Conservation (phyloP, 2,888 invertebrate species). For the Dimorphilus gyrociliatus region DNA sequence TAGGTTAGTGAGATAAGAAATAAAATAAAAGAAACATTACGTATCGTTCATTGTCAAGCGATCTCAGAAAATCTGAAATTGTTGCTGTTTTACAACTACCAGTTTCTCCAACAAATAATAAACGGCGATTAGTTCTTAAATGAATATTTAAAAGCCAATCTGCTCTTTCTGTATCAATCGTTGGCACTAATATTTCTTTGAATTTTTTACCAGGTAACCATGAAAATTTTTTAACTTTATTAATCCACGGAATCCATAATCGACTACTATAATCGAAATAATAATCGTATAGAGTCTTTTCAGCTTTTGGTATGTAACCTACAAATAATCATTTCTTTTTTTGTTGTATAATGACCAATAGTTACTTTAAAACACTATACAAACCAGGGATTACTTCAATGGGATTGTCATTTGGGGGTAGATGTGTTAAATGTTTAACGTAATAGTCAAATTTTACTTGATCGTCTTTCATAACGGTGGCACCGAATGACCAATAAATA, state of each 20-base stretch:
- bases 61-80: conserved; percentile 5
- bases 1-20: too few species aligned
- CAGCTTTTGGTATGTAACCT: conserved; percentile 6
- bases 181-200: conserved; percentile 8
- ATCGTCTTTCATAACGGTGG: conserved; percentile 4
- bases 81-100: conserved; percentile 8
- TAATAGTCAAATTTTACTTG: conserved; percentile 4
- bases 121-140: conserved; percentile 2
- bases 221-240: conserved; percentile 5
- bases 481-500: conserved; percentile 7
- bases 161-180: conserved; percentile 7
- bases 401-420: too few species aligned
- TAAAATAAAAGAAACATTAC: too few species aligned
- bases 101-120: conserved; percentile 8
- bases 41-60: conserved; percentile 3
- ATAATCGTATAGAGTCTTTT: conserved; percentile 6
- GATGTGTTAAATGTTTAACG: conserved; percentile 4
- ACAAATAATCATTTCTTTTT: not conserved
- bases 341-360: too few species aligned
- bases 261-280: conserved; percentile 5
- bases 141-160: conserved; percentile 5
- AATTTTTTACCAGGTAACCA: conserved; percentile 5
- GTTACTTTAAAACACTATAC: too few species aligned
- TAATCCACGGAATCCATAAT: conserved; percentile 7
- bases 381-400: too few species aligned